Base-by-base conservation (phyloP, 2,888 invertebrate genomes). In the Nomada hirtipes region DNA sequence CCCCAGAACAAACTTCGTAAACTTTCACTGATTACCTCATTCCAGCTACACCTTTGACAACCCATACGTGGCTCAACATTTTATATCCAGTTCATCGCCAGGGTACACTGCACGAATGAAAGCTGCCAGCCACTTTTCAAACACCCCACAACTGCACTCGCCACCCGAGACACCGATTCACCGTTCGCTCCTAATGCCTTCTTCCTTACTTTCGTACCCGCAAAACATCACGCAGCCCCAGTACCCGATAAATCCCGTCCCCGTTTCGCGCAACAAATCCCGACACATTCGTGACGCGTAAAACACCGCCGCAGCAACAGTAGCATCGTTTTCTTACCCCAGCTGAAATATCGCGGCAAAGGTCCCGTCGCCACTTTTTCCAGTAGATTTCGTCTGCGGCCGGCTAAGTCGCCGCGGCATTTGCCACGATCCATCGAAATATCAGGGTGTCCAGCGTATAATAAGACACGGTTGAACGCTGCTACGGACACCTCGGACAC, bases 401-500 rank as follows among this genome's bases (percentile, higher is more conserved):
- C 26, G 47, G 26, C 63, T 29, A 71, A 73, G 76, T 70, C 71
- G 20, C 20, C 59, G 63, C 64, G 69, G 79, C 81, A 85, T 88
- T 90, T 89, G 87, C 82, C 84, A 79, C 88, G 88, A 84, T 80
- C 86, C 82, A 79, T 70, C 84, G 83, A 88, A 89, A 89, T 86
- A 88, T 88, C 83, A 76, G 85, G 86, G 86, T 85, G 88, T 88
- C 82, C 88, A 77, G 75, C 83, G 91, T 90, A 90, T 90, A 91
- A 91, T 91, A 91, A 90, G 89, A 89, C 87, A 90, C 86, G 87
- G 81, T 44, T 82, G 86, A 88, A 89, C 89, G 87, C 76, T 88
- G 90, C 83, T 90, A 85, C 89, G 87, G 89, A 91, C 92, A 92
- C 91, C 91, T 92, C 76, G 89, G 89, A 92, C 92, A 92, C 87